A percentile compares a stretch with the other conserved stretches of the same genome.
phyloP scores from a whole-genome alignment of 2,797 vertebrate genomes.

The Paratrypauchen microcephalus region DNA sequence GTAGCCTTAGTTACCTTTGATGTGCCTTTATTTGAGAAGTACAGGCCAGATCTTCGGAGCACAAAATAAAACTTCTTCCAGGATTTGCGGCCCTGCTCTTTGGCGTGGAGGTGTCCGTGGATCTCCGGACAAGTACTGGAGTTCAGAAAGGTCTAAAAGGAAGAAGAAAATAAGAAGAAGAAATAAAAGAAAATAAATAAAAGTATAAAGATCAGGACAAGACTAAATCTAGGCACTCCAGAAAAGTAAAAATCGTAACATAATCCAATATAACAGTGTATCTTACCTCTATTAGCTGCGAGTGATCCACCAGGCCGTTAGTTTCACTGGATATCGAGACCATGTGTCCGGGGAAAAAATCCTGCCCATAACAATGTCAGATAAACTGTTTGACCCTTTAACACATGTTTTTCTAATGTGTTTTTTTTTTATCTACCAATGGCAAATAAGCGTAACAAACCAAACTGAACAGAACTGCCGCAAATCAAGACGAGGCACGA shows the following conservation, averaged over 20 bases:
- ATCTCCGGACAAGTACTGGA: slow-evolving; percentile 94
- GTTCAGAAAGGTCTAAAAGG: slow-evolving; percentile 88
- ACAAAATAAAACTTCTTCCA: slow-evolving; percentile 97
- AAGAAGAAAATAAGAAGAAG: slow-evolving; percentile 22
- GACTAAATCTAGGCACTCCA: no score
- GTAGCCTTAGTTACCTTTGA: slow-evolving; percentile 90
- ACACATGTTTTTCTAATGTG: no score
- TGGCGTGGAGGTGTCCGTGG: slow-evolving; percentile 91
- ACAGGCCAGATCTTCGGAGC: slow-evolving; percentile 93
- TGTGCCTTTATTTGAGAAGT: slow-evolving; percentile 96
- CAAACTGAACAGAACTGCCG: no score
- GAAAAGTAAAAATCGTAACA: no score
- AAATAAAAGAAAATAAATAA: slow-evolving; percentile 25
- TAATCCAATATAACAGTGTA: not conserved
- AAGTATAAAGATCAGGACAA: no score
- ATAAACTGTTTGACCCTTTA: no score
- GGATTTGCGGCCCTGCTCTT: slow-evolving; percentile 91
- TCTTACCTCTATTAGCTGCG: slow-evolving; percentile 89
- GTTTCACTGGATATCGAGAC: slow-evolving; percentile 88
- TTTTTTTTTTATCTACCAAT: no score
- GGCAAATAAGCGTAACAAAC: no score
- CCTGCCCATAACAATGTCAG: slow-evolving; percentile 67
- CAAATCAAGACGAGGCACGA: no score
- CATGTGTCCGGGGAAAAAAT: slow-evolving; percentile 96
- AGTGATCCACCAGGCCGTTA: slow-evolving; percentile 81